Base-by-base conservation (phyloP, 2,113 vertebrate genomes). In the Apus apus region DNA sequence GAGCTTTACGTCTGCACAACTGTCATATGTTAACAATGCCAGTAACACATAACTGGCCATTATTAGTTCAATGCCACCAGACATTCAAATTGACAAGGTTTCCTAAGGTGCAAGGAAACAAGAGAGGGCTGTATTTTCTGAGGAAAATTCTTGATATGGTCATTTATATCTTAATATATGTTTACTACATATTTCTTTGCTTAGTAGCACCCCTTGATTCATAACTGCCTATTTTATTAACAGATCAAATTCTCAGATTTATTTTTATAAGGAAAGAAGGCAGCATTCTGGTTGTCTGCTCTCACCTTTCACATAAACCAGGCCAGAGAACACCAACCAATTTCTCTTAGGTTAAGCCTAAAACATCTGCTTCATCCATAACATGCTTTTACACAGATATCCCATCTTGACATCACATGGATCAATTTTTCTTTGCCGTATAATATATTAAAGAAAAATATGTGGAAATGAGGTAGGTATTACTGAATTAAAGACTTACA, bases 31-130 rank as follows among this genome's bases (percentile, higher is more conserved):
- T 91, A 82, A 78, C 8, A 3, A 70, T 75, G 77, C 70, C 27
- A 78, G 64, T 85, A 86, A 93, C 93, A 58, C 73, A 81, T 94
- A 95, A 73, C 50, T 82, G 92, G 65, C 56, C 77, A 32, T 90
- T 96, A 78, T 54, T 84, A 76, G 45, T 66, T 83, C 87, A 93
- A 90, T 84, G 89, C 36, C 15, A 71, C 68, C 48, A 94, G 68
- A 67, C 93, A 92, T 77, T 93, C 72, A 85, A 79, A 92, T n/a
- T 43, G 51, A 91, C 61, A 93, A 38, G 68, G 70, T 94, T 83
- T 85, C 67, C 81, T 77, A 74, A 77, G 54, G 77, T 6, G 16
- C 30, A 88, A 68, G n/a, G 48, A 67, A 62, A 75, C 3, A 22
- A 87, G 50, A 48, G 16, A 57, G 40, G 27, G 17, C 79, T 68